Evolutionary conservation across 2,888 invertebrate species (phyloP).

Genomic region (Polydrusus tereticollis): DNA sequence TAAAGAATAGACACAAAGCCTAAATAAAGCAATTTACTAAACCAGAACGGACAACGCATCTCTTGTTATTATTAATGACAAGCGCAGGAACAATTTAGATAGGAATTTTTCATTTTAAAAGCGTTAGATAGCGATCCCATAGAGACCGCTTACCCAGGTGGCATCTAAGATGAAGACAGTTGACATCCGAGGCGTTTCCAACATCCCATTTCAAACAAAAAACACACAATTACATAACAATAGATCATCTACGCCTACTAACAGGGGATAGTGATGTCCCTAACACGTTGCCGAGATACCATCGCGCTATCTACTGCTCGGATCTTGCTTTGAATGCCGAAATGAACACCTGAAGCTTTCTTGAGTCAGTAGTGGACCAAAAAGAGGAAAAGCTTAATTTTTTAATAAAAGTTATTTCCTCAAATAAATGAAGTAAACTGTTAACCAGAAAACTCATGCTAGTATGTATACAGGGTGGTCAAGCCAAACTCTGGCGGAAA

Average conservation of each 20-base stretch:
- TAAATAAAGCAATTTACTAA: conserved; percentile 32
- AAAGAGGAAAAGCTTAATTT: background rate
- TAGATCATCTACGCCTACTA: conserved; percentile 68
- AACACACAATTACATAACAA: conserved; percentile 68
- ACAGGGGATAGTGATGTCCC: conserved; percentile 66
- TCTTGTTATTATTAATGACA: conserved; percentile 49
- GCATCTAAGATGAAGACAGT: conserved; percentile 64
- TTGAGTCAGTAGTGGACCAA: conserved; percentile 25
- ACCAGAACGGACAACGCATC: conserved; percentile 30
- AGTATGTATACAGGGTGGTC: too few species aligned
- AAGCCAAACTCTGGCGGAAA: too few species aligned
- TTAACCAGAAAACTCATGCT: too few species aligned
- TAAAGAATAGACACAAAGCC: conserved; percentile 34
- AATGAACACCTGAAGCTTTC: conserved; percentile 59
- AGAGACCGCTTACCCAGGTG: conserved; percentile 62
- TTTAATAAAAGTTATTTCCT: background rate
- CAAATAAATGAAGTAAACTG: too few species aligned
- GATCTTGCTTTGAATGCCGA: conserved; percentile 55
- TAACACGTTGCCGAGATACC: conserved; percentile 62
- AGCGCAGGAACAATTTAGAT: conserved; percentile 51
- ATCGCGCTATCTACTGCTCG: conserved; percentile 57
- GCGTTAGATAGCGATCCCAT: conserved; percentile 53
- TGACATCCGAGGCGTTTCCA: conserved; percentile 67
- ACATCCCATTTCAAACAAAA: conserved; percentile 66
- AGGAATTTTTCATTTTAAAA: conserved; percentile 55